These are phyloP conservation scores for Anagrus nilaparvatae DNA, from an alignment of 1,140 invertebrate genomes.

Conservation along the genomic window DNA sequence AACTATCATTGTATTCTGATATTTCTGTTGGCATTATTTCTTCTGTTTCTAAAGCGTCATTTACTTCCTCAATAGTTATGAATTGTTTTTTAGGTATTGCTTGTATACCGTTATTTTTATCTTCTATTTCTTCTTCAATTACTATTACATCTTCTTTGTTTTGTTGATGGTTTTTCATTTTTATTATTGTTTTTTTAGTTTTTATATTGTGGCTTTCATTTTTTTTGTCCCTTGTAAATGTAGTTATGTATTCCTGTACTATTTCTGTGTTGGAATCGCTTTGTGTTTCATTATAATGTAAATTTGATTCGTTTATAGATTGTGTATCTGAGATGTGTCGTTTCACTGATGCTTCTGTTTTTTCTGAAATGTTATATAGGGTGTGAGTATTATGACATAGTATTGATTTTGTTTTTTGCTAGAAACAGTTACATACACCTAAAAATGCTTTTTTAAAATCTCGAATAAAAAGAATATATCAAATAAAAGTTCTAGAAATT, in stretches of 20 bases:
- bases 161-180: conserved; percentile 23
- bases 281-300: conserved; percentile 38
- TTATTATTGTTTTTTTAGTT: conserved; percentile 36
- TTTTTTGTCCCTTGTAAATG: conserved; percentile 35
- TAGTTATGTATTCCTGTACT: conserved; percentile 38
- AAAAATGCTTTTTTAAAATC: too few relatives aligned
- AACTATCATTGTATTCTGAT: too few relatives aligned
- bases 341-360: conserved; percentile 39
- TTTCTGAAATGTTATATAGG: conserved; percentile 41
- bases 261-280: conserved; percentile 36
- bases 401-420: too few relatives aligned
- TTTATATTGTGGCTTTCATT: conserved; percentile 36
- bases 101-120: conserved; percentile 25
- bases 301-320: conserved; percentile 19
- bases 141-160: conserved; percentile 28
- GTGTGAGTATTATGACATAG: conserved; percentile 24
- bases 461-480: too few relatives aligned
- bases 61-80: conserved; percentile 35
- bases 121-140: conserved; percentile 39
- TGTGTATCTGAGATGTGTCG: conserved; percentile 37
- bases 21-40: conserved; percentile 25
- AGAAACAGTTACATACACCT: too few relatives aligned
- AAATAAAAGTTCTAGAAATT: too few relatives aligned
- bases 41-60: conserved; percentile 19
- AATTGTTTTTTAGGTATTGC: conserved; percentile 36